These are phyloP conservation scores for Sphinx pinastri DNA, from an alignment of 2,888 invertebrate species.

Conservation along the genomic window DNA sequence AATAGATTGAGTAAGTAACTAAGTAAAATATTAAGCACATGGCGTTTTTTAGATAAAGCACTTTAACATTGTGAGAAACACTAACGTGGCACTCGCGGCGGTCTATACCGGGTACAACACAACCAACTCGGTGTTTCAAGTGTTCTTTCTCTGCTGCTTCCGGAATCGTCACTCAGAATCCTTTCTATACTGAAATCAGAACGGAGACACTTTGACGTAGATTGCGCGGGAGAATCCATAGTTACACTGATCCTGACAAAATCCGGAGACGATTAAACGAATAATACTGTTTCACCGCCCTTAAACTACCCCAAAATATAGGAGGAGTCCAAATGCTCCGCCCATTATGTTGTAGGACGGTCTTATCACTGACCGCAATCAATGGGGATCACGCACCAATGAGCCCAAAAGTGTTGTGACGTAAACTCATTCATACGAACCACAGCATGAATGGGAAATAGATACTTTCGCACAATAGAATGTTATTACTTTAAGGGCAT, in stretches of 20 bases:
- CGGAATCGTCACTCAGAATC: slow-evolving; percentile 80
- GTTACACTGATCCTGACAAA: slow-evolving; percentile 2
- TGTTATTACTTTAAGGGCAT: slow-evolving; percentile 81
- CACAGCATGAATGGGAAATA: slow-evolving; percentile 67
- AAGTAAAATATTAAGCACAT: no score
- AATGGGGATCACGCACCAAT: slow-evolving; percentile 65
- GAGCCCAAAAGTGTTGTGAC: slow-evolving; percentile 74
- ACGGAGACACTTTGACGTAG: slow-evolving; percentile 61
- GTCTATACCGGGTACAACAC: slow-evolving; percentile 88
- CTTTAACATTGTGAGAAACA: slow-evolving; percentile 31
- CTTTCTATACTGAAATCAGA: slow-evolving; percentile 86
- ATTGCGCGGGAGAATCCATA: slow-evolving; percentile 66
- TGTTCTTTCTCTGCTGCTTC: slow-evolving; percentile 42
- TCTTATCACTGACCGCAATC: slow-evolving; percentile 65
- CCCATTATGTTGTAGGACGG: slow-evolving; percentile 49
- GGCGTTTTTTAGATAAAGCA: background rate
- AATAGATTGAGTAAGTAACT: no score
- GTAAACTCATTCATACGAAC: slow-evolving; percentile 70
- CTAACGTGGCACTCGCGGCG: slow-evolving; percentile 88
- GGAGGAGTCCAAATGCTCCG: slow-evolving; percentile 54
- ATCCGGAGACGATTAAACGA: slow-evolving; percentile 34
- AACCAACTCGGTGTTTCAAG: slow-evolving; percentile 83
- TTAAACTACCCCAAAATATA: slow-evolving; percentile 43
- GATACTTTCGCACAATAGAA: slow-evolving; percentile 80
- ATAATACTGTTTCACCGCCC: slow-evolving; percentile 39